Evolutionary conservation across 2,888 invertebrate species (phyloP).

Genomic region (Amphipyra tragopoginis): DNA sequence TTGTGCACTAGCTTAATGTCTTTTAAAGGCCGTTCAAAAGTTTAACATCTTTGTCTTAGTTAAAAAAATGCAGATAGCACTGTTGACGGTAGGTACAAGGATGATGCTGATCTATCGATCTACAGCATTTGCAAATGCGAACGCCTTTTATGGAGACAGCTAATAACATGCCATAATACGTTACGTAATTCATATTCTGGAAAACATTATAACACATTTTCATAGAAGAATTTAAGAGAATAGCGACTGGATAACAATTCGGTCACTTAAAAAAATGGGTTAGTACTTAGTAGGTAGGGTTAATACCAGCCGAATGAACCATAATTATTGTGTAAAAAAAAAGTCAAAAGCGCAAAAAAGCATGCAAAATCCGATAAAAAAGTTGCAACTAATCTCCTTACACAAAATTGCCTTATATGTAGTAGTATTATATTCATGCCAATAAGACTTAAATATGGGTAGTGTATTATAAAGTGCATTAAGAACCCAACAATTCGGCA

Average conservation of each 20-base stretch:
- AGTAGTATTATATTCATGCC: conserved; percentile 4
- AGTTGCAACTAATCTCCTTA: too few relatives aligned
- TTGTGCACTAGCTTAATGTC: too few relatives aligned
- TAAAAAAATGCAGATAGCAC: neutral
- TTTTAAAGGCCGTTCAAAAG: too few relatives aligned
- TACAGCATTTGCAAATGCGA: neutral
- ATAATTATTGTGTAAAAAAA: too few relatives aligned
- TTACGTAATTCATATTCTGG: neutral
- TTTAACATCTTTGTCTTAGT: too few relatives aligned
- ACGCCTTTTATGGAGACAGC: neutral
- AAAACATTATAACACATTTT: too few relatives aligned
- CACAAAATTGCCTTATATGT: neutral
- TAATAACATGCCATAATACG: conserved; percentile 5
- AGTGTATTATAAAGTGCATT: conserved; percentile 13
- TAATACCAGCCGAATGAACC: too few relatives aligned
- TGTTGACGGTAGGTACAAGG: neutral
- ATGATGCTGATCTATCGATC: neutral
- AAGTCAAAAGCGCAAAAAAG: neutral
- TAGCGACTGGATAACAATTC: neutral
- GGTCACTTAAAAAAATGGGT: neutral
- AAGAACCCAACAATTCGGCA: conserved; percentile 22
- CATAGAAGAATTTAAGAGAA: too few relatives aligned
- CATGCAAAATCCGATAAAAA: too few relatives aligned
- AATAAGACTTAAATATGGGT: conserved; percentile 3
- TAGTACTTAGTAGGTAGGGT: too few relatives aligned